Conservation (phyloP, 2,113 vertebrate genomes). For the Pimephales promelas region DNA sequence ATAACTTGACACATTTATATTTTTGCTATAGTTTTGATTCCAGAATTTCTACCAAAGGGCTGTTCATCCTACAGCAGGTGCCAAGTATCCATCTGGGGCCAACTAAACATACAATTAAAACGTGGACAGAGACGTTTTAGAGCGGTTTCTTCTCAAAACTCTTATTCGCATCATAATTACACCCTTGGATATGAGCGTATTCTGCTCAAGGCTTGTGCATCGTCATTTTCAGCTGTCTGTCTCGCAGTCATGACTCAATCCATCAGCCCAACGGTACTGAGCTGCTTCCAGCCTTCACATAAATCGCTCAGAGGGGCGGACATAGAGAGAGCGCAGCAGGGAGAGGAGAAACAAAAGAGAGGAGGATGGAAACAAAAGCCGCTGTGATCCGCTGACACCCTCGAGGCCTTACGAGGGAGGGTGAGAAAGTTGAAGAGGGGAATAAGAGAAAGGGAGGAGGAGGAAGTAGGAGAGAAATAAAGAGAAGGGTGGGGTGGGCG, state of each 20-base stretch:
- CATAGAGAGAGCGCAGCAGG: conserved; percentile 22
- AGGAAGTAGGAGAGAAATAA: conserved; percentile 26
- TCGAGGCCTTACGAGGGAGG: conserved; percentile 11
- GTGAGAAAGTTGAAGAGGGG: conserved; percentile 14
- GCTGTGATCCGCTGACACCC: conserved; percentile 46
- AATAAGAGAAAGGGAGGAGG: conserved; percentile 30
- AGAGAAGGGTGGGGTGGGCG: conserved; percentile 15
- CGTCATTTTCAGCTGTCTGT: conserved; percentile 32
- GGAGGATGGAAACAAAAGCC: conserved; percentile 65
- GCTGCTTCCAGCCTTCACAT: conserved; percentile 22
- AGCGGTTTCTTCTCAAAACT: conserved; percentile 15
- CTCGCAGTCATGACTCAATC: conserved; percentile 35
- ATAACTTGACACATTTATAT: not conserved
- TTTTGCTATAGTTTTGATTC: not conserved
- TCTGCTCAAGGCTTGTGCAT: conserved; percentile 15
- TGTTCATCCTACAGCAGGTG: not conserved
- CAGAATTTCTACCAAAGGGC: not conserved
- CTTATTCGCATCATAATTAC: conserved; percentile 38
- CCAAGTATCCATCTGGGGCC: not conserved
- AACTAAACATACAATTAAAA: not conserved
- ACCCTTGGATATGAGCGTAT: conserved; percentile 32
- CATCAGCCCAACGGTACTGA: conserved; percentile 1
- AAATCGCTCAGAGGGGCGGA: conserved; percentile 19
- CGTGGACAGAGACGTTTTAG: conserved; percentile 14
- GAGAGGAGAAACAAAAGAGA: conserved; percentile 56